Evolutionary conservation across 2,797 vertebrate species (phyloP), one percentile per base, ranked within the genome.

Genomic region (Antennarius maculatus): DNA sequence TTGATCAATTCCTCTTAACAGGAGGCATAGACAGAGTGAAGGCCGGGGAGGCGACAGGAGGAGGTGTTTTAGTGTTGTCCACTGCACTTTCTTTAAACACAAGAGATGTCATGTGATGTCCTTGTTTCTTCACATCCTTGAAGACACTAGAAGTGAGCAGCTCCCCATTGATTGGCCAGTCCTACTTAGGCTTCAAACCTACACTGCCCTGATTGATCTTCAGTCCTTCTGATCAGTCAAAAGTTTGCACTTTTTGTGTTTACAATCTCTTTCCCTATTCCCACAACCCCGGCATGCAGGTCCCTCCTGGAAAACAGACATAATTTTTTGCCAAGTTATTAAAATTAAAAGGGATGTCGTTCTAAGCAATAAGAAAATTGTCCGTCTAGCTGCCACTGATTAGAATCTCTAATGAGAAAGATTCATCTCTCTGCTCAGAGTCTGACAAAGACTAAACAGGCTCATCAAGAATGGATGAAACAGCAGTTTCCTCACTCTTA

Each of bases 131-230:
- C 61, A 48, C 4, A 8, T 78, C 80, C 86, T 81, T 83, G 77
- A 87, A 87, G 76, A 66, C 54, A 54, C 74, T 88, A 88, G 89
- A 72, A 90, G 86, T 69, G 71, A 79, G 73, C 61, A 64, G 29
- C 58, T 82, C 79, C 62, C 59, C 80, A 90, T 88, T 80, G 89
- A 91, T 93, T 85, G 69, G 69, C 47, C 71, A 50, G 65, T 74
- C 78, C 61, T 57, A 76, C 68, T 71, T 80, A 49, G 46, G 77
- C 84, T 90, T 91, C 87, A 90, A 88, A 91, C 58, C 50, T 61
- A 42, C 29, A 54, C 54, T 47, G 66, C 57, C 61, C 77, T 65
- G 71, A 90, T 84, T 89, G 87, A 92, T 88, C 86, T 80, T 28
- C 39, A 52, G 66, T 74, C 66, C 55, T 72, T 82, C 78, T 79